Percentiles rank a stretch among this genome's conserved stretches.
Evolutionary conservation across 2,888 invertebrate genomes (phyloP).

Genomic region (Troilus luridus): DNA sequence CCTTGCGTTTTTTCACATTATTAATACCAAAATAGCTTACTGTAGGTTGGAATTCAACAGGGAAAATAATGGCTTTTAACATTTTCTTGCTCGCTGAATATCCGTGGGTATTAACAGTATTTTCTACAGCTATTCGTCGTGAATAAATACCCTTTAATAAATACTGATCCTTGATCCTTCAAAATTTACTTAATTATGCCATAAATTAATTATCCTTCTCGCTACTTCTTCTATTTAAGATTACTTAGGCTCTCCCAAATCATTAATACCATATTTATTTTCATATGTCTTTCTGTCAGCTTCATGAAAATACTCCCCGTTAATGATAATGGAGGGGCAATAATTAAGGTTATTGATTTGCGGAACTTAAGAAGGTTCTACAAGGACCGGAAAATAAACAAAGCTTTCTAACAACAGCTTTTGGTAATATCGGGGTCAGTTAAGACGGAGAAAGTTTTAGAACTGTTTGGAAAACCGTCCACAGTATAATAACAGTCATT

Average conservation of each 20-base stretch:
- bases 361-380: background rate
- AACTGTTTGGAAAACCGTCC: background rate
- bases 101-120: too few relatives aligned
- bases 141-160: too few relatives aligned
- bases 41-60: background rate
- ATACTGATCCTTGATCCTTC: too few relatives aligned
- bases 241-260: too few relatives aligned
- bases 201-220: too few relatives aligned
- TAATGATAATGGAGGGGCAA: background rate
- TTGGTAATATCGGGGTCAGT: background rate
- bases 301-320: background rate
- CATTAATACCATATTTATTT: too few relatives aligned
- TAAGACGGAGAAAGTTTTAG: background rate
- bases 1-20: background rate
- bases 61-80: background rate
- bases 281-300: background rate
- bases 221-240: too few relatives aligned
- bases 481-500: background rate
- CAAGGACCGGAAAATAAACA: background rate
- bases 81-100: background rate
- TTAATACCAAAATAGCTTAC: background rate
- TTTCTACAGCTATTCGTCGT: too few relatives aligned
- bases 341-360: background rate
- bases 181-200: too few relatives aligned
- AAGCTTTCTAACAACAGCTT: background rate